Percentiles rank a stretch among this genome's conserved stretches.
Evolutionary conservation across 2,113 vertebrate species (phyloP).

Genomic region (Leiothrix lutea): DNA sequence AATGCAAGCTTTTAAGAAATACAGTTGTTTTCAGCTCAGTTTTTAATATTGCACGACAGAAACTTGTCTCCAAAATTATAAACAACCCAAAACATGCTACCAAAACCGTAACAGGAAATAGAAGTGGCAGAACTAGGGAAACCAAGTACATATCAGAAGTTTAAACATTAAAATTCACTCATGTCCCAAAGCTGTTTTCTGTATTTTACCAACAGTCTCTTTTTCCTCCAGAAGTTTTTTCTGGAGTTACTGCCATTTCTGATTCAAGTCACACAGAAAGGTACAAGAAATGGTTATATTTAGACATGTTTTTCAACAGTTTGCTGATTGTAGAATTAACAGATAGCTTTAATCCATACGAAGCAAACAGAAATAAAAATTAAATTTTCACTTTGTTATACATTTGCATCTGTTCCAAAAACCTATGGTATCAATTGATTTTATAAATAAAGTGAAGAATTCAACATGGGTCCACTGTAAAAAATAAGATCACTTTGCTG

Average conservation of each 20-base stretch:
- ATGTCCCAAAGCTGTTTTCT: neutral
- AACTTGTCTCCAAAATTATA: neutral
- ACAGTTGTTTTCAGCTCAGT: neutral
- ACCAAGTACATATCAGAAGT: neutral
- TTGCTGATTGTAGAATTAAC: neutral
- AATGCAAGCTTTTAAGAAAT: neutral
- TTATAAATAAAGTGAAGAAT: neutral
- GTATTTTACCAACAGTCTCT: neutral
- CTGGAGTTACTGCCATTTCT: neutral
- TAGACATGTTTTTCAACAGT: neutral
- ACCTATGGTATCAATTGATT: neutral
- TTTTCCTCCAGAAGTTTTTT: neutral
- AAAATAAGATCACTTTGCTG: neutral
- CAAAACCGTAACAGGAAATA: conserved; percentile 6
- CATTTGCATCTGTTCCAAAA: neutral
- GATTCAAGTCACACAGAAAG: neutral
- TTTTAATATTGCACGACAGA: neutral
- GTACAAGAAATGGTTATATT: neutral
- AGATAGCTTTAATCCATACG: neutral
- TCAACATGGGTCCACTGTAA: neutral
- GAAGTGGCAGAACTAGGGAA: conserved; percentile 11
- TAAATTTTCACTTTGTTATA: neutral
- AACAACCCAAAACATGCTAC: neutral
- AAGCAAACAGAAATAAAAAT: neutral
- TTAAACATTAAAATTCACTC: neutral